Base-by-base conservation (phyloP, 1,140 invertebrate species). In the Holcopasites calliopsidis region DNA sequence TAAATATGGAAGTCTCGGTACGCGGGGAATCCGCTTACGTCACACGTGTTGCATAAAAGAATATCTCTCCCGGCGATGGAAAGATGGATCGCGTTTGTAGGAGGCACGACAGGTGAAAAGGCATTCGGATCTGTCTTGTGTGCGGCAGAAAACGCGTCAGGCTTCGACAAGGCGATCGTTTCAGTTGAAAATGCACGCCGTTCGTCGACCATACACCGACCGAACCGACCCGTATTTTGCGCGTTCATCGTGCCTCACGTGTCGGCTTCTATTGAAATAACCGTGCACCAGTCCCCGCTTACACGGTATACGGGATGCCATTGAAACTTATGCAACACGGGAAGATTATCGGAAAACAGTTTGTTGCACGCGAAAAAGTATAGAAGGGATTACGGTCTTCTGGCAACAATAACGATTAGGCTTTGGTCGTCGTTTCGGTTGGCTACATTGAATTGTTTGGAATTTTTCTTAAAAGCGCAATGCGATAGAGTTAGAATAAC, bases 261-360 rank as follows among this genome's bases (percentile, higher is more conserved):
- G 49, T 28, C 0, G 13, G 10, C 6, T 8, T 23, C 65, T 31
- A 72, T 72, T 65, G 60, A 72, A 64, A 64, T 65, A 64, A 61
- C 70, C 18, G 69, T 38, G 68, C 68, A 68, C 42, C 65, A 55
- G 49, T 2, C n/a, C n/a, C 50, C 28, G 66, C 52, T 69, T 69
- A 57, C 66, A 40, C 47, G 16, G 26, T 1, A 54, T 64, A 62
- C 13, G 49, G 26, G 31, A 42, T 33, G 23, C 47, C 49, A 33
- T 73, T 73, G 60, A 23, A 73, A 52, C 33, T 33, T 64, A 35
- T 8, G 40, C 33, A n/a, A 21, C 28, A 16, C 21, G 26, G n/a
- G 18, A 64, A 73, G 70, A 73, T 73, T 64, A 73, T 73, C 70
- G 70, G 70, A 44, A 54, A 73, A 52, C n/a, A 33, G 60, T 73